Conservation (phyloP, 2,113 vertebrate genomes). For the Poecilia latipinna region DNA sequence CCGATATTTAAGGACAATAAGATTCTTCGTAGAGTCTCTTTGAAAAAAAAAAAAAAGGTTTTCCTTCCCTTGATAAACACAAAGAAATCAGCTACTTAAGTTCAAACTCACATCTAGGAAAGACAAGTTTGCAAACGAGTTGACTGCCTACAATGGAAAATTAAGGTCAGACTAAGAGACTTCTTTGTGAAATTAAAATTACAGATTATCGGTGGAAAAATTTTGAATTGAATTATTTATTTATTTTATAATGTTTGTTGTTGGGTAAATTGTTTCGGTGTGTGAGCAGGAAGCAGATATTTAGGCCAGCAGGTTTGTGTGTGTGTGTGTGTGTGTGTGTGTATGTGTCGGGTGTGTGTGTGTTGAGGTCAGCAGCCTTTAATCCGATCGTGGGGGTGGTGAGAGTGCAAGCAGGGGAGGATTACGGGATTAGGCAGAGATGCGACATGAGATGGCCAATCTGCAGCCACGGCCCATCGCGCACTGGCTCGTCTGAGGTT, state of each 20-base stretch:
- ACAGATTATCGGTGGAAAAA: too few species aligned
- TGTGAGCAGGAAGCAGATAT: constrained; percentile 36
- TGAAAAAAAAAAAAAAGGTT: too few species aligned
- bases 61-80: too few species aligned
- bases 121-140: too few species aligned
- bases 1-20: too few species aligned
- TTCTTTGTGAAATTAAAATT: too few species aligned
- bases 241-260: neutral
- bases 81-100: too few species aligned
- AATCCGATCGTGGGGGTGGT: constrained; percentile 48
- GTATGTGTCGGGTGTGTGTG: constrained; percentile 7
- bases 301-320: constrained; percentile 48
- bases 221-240: too few species aligned
- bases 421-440: constrained; percentile 63
- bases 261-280: neutral
- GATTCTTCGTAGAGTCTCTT: too few species aligned
- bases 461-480: constrained; percentile 24
- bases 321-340: constrained; percentile 4
- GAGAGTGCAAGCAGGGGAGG: constrained; percentile 58
- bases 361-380: constrained; percentile 32
- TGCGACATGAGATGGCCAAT: constrained; percentile 69
- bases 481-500: neutral
- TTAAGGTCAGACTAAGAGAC: too few species aligned
- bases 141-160: too few species aligned
- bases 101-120: too few species aligned